phyloP scores from a whole-genome alignment of 2,797 vertebrate genomes.

The Echeneis naucrates region DNA sequence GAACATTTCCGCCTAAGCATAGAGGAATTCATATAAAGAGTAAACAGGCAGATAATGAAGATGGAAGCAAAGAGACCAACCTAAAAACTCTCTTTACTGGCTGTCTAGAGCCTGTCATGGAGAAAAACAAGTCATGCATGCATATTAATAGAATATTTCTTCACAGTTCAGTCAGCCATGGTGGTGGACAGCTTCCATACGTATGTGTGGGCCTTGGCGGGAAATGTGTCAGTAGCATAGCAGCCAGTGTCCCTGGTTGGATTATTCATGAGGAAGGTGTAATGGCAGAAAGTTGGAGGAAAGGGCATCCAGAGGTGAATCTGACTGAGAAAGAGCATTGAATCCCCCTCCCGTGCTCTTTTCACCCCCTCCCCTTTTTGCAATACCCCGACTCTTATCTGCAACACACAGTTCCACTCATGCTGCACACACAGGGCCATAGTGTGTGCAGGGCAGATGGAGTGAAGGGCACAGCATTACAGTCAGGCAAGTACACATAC shows the following conservation, averaged over 20 bases:
- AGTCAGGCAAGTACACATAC: constrained; percentile 44
- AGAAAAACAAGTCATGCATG: constrained; percentile 30
- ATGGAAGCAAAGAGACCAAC: constrained; percentile 32
- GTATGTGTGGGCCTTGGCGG: constrained; percentile 11
- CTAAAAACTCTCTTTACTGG: constrained; percentile 43
- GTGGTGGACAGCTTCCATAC: constrained; percentile 22
- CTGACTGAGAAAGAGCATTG: constrained; percentile 44
- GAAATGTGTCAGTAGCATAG: constrained; percentile 50
- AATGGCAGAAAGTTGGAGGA: constrained; percentile 61
- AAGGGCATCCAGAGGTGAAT: constrained; percentile 80
- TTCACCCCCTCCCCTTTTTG: constrained; percentile 10
- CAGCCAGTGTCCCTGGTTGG: constrained; percentile 42
- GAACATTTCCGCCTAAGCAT: constrained; percentile 8
- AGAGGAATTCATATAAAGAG: constrained; percentile 29
- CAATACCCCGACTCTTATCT: constrained; percentile 70
- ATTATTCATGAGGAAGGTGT: constrained; percentile 74
- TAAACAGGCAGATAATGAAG: constrained; percentile 50
- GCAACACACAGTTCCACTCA: constrained; percentile 72
- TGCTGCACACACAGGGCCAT: constrained; percentile 65
- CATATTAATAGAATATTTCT: constrained; percentile 42
- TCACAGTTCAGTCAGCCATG: constrained; percentile 27
- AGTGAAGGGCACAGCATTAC: constrained; percentile 66
- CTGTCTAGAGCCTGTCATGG: constrained; percentile 46
- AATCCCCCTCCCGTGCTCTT: constrained; percentile 33
- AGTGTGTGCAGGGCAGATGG: constrained; percentile 64